Base-by-base conservation (phyloP, 1,140 invertebrate species). In the Anastrepha ludens region DNA sequence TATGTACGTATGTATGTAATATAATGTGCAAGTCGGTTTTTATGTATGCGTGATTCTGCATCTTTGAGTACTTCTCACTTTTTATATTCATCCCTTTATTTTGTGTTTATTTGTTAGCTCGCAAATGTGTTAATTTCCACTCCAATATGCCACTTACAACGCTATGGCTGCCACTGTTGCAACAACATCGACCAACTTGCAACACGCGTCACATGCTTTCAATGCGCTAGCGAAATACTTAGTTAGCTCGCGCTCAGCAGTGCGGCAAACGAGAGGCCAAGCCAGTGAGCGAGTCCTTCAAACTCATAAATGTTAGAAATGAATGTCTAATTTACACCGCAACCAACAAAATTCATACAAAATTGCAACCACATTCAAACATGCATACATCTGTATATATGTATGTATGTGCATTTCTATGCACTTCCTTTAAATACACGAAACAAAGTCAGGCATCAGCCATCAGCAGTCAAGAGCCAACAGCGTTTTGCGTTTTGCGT, bases 41-140 rank as follows among this genome's bases (percentile, higher is more conserved):
- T 74, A n/a, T 17, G 13, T 50, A 13, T 81, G 44, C 9, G n/a
- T 55, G 47, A 55, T 17, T 81, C 17, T 50, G 44, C 74, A 81
- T 20, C 47, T 55, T 20, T 55, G n/a, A 9, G 44, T n/a, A 29
- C 55, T 81, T 81, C 47, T 81, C 47, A 81, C 74, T 58, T 81
- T 8, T 58, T 81, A 8, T 55, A 81, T 81, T 15, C 74, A 81
- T 81, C 47, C 74, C 74, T 81, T 81, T 81, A n/a, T 47, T 50
- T 81, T 7, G 5, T 39, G 20, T 29, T 41, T 81, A 47, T 81
- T 81, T 81, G 44, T 81, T 81, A 29, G 50, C 47, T 50, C 15
- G 74, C 47, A 81, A 81, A 81, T 81, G 74, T 81, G 74, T 81
- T 81, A 81, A 81, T 81, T 81, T 81, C 74, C 74, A 81, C 74